A percentile compares a stretch with the other conserved stretches of the same genome.
phyloP scores from a whole-genome alignment of 2,113 vertebrate species.

The Platysternon megacephalum region DNA sequence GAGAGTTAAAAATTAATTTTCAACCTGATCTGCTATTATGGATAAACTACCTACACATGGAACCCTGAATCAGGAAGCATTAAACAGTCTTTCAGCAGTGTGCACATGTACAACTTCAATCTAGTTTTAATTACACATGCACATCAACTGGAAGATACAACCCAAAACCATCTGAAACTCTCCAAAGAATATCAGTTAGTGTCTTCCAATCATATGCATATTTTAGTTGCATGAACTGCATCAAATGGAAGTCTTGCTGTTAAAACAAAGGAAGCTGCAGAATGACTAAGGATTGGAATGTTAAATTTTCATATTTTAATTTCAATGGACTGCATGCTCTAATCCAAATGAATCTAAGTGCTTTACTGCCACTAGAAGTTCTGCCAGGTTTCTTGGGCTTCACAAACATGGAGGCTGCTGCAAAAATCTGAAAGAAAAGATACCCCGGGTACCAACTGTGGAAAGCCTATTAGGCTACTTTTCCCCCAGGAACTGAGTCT shows the following conservation, averaged over 20 bases:
- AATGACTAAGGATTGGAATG: not conserved
- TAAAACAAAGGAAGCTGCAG: not conserved
- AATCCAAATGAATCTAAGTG: not conserved
- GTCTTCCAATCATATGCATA: not conserved
- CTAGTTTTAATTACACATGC: not conserved
- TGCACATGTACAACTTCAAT: rapidly evolving
- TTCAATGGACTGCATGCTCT: not conserved
- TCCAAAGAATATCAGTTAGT: not conserved
- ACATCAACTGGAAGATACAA: not conserved
- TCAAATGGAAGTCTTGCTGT: not conserved
- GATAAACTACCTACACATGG: not conserved
- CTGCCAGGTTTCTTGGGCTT: not conserved
- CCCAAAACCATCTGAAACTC: not conserved
- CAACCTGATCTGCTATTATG: not conserved
- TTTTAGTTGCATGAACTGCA: not conserved
- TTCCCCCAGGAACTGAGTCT: not conserved
- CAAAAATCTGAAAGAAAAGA: not conserved
- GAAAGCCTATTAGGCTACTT: not conserved
- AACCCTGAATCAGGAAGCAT: not conserved
- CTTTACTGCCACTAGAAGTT: not conserved
- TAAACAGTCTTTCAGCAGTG: not conserved
- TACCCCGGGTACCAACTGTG: not conserved
- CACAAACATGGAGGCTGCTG: not conserved
- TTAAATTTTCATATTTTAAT: not conserved
- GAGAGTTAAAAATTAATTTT: constrained; percentile 50